phyloP scores from a whole-genome alignment of 2,113 vertebrate genomes.

The Condylura cristata region DNA sequence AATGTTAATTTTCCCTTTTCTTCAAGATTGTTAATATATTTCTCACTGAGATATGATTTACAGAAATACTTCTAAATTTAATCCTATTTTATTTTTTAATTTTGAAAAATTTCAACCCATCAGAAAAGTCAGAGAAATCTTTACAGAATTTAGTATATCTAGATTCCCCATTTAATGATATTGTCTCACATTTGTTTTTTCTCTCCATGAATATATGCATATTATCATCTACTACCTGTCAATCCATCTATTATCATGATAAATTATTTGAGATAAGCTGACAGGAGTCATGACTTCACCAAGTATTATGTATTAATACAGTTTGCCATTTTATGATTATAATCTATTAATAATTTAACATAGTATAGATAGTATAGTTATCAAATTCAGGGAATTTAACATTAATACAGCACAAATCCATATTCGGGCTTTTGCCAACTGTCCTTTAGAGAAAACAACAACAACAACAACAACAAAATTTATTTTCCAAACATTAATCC shows the following conservation, averaged over 20 bases:
- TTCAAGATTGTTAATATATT: not conserved
- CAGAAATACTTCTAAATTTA: not conserved
- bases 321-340: not conserved
- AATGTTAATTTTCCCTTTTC: not conserved
- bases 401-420: not conserved
- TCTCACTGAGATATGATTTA: constrained; percentile 11
- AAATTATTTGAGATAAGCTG: constrained; percentile 19
- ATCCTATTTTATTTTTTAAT: not conserved
- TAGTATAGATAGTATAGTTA: not conserved
- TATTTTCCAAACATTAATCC: not conserved
- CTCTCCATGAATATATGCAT: not conserved
- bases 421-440: not conserved
- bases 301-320: not conserved
- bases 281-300: not conserved
- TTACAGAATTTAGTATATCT: not conserved
- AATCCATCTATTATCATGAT: not conserved
- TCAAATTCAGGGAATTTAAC: constrained; percentile 23
- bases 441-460: not conserved
- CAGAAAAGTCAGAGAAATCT: not conserved
- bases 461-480: not conserved
- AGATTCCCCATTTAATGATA: not conserved
- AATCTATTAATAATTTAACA: not conserved
- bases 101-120: not conserved
- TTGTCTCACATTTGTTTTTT: constrained; percentile 33
- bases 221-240: not conserved